Percentiles rank a stretch among this genome's conserved stretches.
phyloP scores from a whole-genome alignment of 2,797 vertebrate genomes.

The Aphelocoma californica region DNA sequence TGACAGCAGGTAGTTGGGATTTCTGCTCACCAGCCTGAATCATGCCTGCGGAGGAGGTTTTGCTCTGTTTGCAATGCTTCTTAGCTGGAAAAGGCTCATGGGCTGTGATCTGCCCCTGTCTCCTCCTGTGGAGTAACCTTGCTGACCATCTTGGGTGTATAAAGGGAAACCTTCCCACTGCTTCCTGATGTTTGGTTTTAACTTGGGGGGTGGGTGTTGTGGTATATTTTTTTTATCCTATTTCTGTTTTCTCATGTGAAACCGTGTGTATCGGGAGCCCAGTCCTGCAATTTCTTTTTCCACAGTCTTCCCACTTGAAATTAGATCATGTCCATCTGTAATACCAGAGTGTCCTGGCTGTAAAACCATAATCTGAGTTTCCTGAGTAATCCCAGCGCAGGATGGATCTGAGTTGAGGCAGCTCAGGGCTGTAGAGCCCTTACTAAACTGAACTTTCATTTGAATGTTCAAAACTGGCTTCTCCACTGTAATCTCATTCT shows the following conservation, averaged over 20 bases:
- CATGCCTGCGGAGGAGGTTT: neutral
- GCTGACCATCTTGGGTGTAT: neutral
- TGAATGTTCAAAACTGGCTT: neutral
- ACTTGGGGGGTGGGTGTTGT: neutral
- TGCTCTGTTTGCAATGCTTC: neutral
- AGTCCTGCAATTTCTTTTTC: neutral
- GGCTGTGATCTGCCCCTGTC: neutral
- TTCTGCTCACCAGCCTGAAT: slow-evolving; percentile 28
- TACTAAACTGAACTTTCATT: neutral
- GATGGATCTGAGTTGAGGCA: neutral
- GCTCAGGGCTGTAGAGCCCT: neutral
- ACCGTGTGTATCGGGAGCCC: neutral
- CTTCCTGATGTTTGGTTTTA: neutral
- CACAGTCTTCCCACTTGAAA: slow-evolving; percentile 2
- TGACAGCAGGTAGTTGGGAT: slow-evolving; percentile 5
- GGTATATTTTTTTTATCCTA: neutral
- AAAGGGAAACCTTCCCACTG: neutral
- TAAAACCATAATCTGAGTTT: neutral
- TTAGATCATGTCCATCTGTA: neutral
- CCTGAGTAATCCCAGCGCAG: neutral
- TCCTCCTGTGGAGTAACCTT: neutral
- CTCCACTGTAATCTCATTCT: slow-evolving; percentile 6
- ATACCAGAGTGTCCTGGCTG: neutral
- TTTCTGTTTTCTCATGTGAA: neutral
- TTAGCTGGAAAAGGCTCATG: slow-evolving; percentile 37